Percentiles rank a stretch among this genome's conserved stretches.
phyloP scores from a whole-genome alignment of 2,888 invertebrate species.

The Bedellia somnulentella region DNA sequence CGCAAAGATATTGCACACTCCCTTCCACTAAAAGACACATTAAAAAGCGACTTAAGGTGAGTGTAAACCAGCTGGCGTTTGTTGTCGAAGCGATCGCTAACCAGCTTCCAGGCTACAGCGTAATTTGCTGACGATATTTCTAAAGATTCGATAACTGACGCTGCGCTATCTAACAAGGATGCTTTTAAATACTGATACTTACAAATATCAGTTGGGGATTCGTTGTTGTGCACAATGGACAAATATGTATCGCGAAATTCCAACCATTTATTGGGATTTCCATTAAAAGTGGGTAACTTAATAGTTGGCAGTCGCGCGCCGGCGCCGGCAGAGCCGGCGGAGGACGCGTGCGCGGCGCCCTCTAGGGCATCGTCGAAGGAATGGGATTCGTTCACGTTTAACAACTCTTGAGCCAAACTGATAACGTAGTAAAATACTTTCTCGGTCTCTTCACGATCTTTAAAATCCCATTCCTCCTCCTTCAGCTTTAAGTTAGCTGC shows the following conservation, averaged over 20 bases:
- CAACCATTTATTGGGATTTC: slow-evolving; percentile 9
- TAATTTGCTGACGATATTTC: slow-evolving; percentile 9
- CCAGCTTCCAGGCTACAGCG: slow-evolving; percentile 5
- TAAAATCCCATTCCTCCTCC: no score
- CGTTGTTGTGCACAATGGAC: slow-evolving; percentile 8
- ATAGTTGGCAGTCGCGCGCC: slow-evolving; percentile 1
- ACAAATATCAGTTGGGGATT: slow-evolving; percentile 7
- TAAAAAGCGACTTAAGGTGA: neutral
- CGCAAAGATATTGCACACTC: neutral
- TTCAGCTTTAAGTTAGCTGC: no score
- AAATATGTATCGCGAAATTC: slow-evolving; percentile 9
- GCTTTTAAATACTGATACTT: slow-evolving; percentile 10
- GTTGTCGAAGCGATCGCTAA: slow-evolving; percentile 1
- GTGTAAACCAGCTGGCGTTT: neutral
- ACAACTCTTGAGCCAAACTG: no score
- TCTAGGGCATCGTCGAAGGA: no score
- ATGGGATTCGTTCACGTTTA: no score
- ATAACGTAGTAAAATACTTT: no score
- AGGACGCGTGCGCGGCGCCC: no score
- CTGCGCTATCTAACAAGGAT: slow-evolving; percentile 8
- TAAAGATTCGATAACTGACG: slow-evolving; percentile 14
- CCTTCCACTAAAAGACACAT: neutral
- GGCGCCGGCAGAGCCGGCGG: no score
- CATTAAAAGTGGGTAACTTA: slow-evolving; percentile 1
- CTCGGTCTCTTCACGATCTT: no score